Evolutionary conservation across 2,888 invertebrate genomes (phyloP).

Genomic region (Antheraea assamensis): DNA sequence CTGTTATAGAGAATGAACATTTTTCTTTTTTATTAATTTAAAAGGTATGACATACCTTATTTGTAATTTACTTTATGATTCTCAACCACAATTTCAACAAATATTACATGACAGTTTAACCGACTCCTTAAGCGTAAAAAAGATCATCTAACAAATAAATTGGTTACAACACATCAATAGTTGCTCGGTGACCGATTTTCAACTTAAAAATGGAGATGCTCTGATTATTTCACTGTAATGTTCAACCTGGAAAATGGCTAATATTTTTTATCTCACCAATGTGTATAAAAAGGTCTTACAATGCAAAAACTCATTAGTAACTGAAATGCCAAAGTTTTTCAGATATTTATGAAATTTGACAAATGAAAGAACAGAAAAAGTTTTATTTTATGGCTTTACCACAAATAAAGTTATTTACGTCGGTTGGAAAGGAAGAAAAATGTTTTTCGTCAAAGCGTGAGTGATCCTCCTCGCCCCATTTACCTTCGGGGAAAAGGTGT

Average conservation of each 20-base stretch:
- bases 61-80: no score
- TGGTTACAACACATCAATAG: not conserved
- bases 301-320: not conserved
- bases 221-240: not conserved
- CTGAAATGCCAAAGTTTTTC: not conserved
- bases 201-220: not conserved
- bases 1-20: not conserved
- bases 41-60: no score
- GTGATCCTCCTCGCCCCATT: constrained; percentile 8
- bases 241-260: not conserved
- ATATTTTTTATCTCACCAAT: not conserved
- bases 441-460: not conserved
- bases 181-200: not conserved
- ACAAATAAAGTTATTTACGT: constrained; percentile 10
- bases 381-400: not conserved
- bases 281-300: not conserved
- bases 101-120: no score
- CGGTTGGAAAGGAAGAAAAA: constrained; percentile 7
- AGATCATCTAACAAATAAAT: no score
- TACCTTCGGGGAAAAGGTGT: constrained; percentile 13
- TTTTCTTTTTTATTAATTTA: no score
- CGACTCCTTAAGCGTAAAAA: no score
- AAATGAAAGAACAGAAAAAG: not conserved
- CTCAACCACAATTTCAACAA: no score
- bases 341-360: not conserved